A percentile compares a stretch with the other conserved stretches of the same genome.
phyloP scores from a whole-genome alignment of 2,888 invertebrate species.

The Cheilosia pagana region DNA sequence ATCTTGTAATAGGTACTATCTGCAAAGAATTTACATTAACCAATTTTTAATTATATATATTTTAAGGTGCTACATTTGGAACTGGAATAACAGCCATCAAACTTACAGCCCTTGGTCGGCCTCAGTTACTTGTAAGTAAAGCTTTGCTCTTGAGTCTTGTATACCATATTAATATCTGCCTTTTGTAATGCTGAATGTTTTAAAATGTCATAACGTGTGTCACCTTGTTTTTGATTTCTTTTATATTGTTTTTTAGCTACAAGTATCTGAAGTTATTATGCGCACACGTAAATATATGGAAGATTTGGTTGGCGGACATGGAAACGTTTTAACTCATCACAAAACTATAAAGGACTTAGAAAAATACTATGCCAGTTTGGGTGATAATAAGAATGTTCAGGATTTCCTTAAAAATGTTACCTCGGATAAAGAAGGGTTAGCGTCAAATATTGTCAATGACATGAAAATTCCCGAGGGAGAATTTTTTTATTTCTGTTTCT shows the following conservation, averaged over 20 bases:
- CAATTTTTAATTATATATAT: constrained; percentile 4
- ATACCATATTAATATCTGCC: neutral
- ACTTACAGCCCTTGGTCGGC: constrained; percentile 97
- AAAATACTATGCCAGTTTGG: constrained; percentile 91
- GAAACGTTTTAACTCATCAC: constrained; percentile 94
- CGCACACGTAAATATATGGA: constrained; percentile 97
- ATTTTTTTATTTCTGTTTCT: constrained; percentile 1
- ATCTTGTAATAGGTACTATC: no score
- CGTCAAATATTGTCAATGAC: constrained; percentile 46
- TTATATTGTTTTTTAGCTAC: constrained; percentile 87
- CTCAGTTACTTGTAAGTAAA: constrained; percentile 92
- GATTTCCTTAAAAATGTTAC: constrained; percentile 96
- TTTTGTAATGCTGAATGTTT: constrained; percentile 7
- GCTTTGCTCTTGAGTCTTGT: neutral
- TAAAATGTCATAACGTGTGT: constrained; percentile 6
- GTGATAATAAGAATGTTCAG: constrained; percentile 91
- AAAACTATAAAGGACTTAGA: constrained; percentile 94
- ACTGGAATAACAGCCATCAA: constrained; percentile 99
- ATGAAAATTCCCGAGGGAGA: constrained; percentile 13
- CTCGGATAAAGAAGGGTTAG: constrained; percentile 96
- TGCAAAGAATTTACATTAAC: neutral
- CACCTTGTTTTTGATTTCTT: constrained; percentile 31
- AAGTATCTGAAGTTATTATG: constrained; percentile 98
- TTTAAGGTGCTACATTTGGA: constrained; percentile 94
- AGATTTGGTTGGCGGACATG: constrained; percentile 93